These are phyloP conservation scores for Brachyopa scutellaris DNA, from an alignment of 2,888 invertebrate species.

Conservation along the genomic window DNA sequence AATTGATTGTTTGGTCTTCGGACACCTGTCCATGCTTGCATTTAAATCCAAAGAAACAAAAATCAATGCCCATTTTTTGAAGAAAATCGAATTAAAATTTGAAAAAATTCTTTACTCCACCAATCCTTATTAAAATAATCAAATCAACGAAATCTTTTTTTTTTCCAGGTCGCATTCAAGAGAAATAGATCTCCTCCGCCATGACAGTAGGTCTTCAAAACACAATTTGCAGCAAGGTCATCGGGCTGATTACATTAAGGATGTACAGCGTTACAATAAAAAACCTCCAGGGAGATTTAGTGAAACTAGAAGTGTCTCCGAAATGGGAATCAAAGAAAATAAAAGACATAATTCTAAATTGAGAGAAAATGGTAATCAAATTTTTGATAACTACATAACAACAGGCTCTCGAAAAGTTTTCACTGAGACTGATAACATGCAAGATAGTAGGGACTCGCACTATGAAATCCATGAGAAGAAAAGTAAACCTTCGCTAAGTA, in stretches of 20 bases:
- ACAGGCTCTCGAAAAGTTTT: constrained; percentile 39
- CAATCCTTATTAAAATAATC: no score
- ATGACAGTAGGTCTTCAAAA: constrained; percentile 41
- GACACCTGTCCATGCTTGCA: no score
- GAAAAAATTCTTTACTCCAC: no score
- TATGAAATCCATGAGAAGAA: constrained; percentile 81
- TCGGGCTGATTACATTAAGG: constrained; percentile 74
- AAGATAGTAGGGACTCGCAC: constrained; percentile 84
- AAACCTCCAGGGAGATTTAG: constrained; percentile 37
- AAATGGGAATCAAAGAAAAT: constrained; percentile 55
- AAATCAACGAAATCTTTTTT: no score
- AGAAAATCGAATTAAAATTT: no score
- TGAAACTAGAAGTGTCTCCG: constrained; percentile 51
- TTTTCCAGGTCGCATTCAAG: constrained; percentile 57
- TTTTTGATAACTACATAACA: constrained; percentile 42
- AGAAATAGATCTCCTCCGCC: constrained; percentile 42
- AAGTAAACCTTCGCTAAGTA: constrained; percentile 16
- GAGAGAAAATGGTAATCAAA: constrained; percentile 54
- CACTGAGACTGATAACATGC: constrained; percentile 77
- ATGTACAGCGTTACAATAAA: constrained; percentile 44
- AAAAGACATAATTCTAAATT: constrained; percentile 56
- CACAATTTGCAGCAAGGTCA: constrained; percentile 77
- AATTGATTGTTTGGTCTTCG: no score
- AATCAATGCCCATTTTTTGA: no score
- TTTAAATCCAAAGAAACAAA: no score